These are phyloP conservation scores for Drosophila neoperkinsi DNA, from an alignment of 2,888 invertebrate genomes.

Conservation along the genomic window DNA sequence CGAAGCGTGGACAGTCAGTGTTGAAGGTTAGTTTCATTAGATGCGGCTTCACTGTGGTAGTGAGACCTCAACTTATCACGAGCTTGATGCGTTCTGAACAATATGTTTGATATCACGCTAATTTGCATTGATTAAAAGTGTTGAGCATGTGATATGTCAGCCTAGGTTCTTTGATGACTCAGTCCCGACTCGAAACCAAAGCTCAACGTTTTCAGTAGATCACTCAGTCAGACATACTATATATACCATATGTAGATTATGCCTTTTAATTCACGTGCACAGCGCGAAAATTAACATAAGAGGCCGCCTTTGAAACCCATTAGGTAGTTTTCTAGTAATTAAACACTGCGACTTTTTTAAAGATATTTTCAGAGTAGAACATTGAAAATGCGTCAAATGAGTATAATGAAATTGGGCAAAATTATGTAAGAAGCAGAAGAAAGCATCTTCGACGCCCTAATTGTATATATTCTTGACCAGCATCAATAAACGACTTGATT, in stretches of 20 bases:
- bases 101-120: slow-evolving; percentile 51
- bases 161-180: slow-evolving; percentile 50
- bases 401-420: not conserved
- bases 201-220: slow-evolving; percentile 34
- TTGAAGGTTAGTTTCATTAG: slow-evolving; percentile 48
- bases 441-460: not conserved
- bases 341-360: not conserved
- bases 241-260: slow-evolving; percentile 1
- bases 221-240: slow-evolving; percentile 19
- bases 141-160: slow-evolving; percentile 54
- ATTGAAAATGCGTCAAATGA: not conserved
- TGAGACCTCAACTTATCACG: slow-evolving; percentile 48
- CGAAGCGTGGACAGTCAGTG: slow-evolving; percentile 64
- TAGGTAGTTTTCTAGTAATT: not conserved
- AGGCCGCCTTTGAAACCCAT: not conserved
- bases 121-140: slow-evolving; percentile 61
- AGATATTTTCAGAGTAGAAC: not conserved
- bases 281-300: not conserved
- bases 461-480: not conserved
- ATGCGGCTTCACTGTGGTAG: slow-evolving; percentile 22
- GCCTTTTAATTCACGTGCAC: not conserved
- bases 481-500: not conserved
- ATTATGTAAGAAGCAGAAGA: not conserved
- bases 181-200: slow-evolving; percentile 12
- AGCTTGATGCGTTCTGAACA: slow-evolving; percentile 32